Conservation (phyloP, 1,140 invertebrate species). For the Aricia agestis region DNA sequence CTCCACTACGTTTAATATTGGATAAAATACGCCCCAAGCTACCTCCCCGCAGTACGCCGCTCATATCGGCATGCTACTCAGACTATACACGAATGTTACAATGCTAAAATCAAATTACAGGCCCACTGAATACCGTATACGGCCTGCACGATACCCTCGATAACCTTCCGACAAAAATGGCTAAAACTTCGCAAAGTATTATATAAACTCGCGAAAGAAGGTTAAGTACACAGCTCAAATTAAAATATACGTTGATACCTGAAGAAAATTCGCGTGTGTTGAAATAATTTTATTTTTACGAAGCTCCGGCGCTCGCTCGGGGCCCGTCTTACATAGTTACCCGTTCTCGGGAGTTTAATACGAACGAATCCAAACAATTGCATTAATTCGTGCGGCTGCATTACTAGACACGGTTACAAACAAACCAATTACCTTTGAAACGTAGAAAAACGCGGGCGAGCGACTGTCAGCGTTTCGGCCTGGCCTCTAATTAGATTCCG, state of each 20-base stretch:
- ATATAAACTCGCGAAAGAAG: no score
- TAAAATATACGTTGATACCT: neutral
- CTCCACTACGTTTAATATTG: conserved; percentile 73
- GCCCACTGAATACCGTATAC: conserved; percentile 63
- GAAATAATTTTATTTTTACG: neutral
- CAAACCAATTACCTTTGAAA: conserved; percentile 62
- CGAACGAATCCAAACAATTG: conserved; percentile 44
- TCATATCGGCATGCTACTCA: conserved; percentile 76
- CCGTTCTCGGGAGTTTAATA: neutral
- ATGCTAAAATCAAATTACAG: conserved; percentile 76
- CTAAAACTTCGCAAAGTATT: no score
- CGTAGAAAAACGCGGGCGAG: conserved; percentile 56
- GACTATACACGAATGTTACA: conserved; percentile 76
- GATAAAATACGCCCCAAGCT: conserved; percentile 70
- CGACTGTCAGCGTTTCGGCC: conserved; percentile 67
- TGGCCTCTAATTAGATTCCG: conserved; percentile 73
- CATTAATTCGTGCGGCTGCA: conserved; percentile 51
- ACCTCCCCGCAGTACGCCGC: conserved; percentile 52
- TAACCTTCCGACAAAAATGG: neutral
- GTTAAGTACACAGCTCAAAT: neutral
- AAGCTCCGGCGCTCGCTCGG: neutral
- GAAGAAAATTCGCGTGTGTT: neutral
- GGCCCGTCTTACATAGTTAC: neutral
- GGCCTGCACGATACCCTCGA: conserved; percentile 30
- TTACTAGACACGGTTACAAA: conserved; percentile 42